These are phyloP conservation scores for Megatriorchis doriae DNA, from an alignment of 2,113 vertebrate genomes.

Conservation along the genomic window DNA sequence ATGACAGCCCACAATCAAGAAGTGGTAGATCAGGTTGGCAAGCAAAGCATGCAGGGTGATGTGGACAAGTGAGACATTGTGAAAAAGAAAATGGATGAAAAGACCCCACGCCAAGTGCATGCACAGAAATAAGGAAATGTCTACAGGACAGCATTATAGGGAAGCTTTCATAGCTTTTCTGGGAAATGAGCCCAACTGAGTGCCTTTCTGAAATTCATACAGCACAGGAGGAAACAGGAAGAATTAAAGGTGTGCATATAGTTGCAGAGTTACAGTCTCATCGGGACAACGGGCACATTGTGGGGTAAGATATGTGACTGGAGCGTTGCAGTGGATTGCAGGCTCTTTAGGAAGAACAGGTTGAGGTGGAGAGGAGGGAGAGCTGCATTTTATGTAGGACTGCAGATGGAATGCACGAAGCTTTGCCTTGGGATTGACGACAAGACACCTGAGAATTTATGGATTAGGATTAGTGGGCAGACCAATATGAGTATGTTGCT, in stretches of 20 bases:
- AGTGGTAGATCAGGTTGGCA: not conserved
- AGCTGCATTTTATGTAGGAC: not conserved
- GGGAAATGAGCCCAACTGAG: not conserved
- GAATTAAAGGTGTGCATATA: not conserved
- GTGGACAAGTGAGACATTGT: not conserved
- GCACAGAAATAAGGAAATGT: not conserved
- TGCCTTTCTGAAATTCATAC: not conserved
- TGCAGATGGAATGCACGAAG: not conserved
- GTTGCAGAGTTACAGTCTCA: not conserved
- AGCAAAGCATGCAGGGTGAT: not conserved
- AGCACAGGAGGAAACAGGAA: not conserved
- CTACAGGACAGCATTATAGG: not conserved
- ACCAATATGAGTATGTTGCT: not conserved
- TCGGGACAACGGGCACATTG: no score
- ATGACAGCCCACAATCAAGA: not conserved
- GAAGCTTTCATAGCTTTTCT: not conserved
- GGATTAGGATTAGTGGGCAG: not conserved
- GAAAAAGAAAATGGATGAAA: not conserved
- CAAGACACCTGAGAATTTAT: not conserved
- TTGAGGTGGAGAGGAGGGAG: not conserved
- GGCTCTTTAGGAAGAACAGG: not conserved
- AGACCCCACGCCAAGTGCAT: not conserved
- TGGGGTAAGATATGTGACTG: not conserved
- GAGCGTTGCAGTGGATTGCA: not conserved
- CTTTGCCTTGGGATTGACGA: not conserved